Conservation (phyloP, 2,797 vertebrate species). For the Microctenopoma lineatum region DNA sequence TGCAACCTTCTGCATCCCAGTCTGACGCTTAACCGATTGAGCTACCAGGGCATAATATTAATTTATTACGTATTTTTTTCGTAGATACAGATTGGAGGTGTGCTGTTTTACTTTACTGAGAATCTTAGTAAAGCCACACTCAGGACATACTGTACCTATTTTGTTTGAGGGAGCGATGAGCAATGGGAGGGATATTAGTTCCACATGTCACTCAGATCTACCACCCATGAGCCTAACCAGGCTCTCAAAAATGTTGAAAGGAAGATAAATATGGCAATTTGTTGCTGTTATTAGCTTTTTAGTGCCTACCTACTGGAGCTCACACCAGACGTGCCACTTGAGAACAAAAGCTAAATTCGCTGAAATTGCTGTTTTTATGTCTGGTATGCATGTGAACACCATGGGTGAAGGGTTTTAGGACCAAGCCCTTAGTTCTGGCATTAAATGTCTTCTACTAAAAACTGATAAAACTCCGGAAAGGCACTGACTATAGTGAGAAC, state of each 20-base stretch:
- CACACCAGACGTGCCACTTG: slow-evolving; percentile 46
- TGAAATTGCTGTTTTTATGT: slow-evolving; percentile 51
- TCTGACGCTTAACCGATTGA: no score
- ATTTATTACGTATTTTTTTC: slow-evolving; percentile 33
- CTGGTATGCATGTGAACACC: slow-evolving; percentile 45
- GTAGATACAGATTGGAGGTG: slow-evolving; percentile 33
- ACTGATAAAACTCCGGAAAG: slow-evolving; percentile 33
- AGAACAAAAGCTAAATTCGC: slow-evolving; percentile 60
- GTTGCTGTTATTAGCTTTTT: slow-evolving; percentile 73
- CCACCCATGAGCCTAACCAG: slow-evolving; percentile 76
- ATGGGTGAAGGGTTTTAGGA: slow-evolving; percentile 36
- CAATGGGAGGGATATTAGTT: slow-evolving; percentile 71
- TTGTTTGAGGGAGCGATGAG: slow-evolving; percentile 42
- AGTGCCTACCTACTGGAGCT: slow-evolving; percentile 68
- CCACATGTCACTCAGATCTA: slow-evolving; percentile 73
- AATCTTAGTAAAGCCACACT: slow-evolving; percentile 53
- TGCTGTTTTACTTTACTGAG: slow-evolving; percentile 53
- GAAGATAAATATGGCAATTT: slow-evolving; percentile 74
- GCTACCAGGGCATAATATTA: no score
- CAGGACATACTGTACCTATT: slow-evolving; percentile 10
- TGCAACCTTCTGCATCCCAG: no score
- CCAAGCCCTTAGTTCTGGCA: slow-evolving; percentile 41
- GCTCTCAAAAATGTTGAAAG: slow-evolving; percentile 67
- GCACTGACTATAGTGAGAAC: background rate
- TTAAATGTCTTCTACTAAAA: slow-evolving; percentile 9